Evolutionary conservation across 2,113 vertebrate genomes (phyloP), one percentile per base, ranked within the genome.

Genomic region (Dolichallabes microphthalmus): DNA sequence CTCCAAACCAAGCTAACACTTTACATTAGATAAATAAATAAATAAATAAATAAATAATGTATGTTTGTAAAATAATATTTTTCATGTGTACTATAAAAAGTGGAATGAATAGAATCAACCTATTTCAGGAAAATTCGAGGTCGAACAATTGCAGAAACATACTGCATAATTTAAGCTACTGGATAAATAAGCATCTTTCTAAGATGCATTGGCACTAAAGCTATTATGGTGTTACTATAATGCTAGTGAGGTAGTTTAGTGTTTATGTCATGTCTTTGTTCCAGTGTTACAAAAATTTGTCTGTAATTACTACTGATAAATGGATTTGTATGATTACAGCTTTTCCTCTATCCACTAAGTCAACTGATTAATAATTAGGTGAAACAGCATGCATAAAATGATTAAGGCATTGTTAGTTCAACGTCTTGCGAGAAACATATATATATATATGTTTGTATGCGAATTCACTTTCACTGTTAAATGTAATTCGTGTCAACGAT

Each of bases 1-100:
- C 95, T 93, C 93, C 94, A 64, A 83, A 85, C 71, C 52, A n/a
- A 58, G 30, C 45, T 22, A 32, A 53, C 6, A 7, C 50, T 55
- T 45, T 19, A 17, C 27, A 78, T 78, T 19, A 60, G 30, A 35
- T 35, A 39, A 79, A 79, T 60, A 60, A 79, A 79, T 13, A 60
- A 11, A 13, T 20, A 4, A 25, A n/a, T n/a, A n/a, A n/a, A n/a
- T n/a, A n/a, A 73, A 79, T 9, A 60, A 39, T 58, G 8, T 45
- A 45, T 45, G 45, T 45, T 8, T 45, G 6, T 45, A 58, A 78
- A 57, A 20, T 11, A 57, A 76, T 20, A 32, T 0, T 3, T 17
- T 57, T 14, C 73, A 20, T 57, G 22, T 32, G n/a, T 20, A 20
- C 58, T 64, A 2, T 30, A 53, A 35, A 35, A 69, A 20, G n/a